Evolutionary conservation across 92 coral and sea anemone genomes (phyloP), one percentile per base, ranked within the genome.

Genomic region (Epizoanthus fatuus): DNA sequence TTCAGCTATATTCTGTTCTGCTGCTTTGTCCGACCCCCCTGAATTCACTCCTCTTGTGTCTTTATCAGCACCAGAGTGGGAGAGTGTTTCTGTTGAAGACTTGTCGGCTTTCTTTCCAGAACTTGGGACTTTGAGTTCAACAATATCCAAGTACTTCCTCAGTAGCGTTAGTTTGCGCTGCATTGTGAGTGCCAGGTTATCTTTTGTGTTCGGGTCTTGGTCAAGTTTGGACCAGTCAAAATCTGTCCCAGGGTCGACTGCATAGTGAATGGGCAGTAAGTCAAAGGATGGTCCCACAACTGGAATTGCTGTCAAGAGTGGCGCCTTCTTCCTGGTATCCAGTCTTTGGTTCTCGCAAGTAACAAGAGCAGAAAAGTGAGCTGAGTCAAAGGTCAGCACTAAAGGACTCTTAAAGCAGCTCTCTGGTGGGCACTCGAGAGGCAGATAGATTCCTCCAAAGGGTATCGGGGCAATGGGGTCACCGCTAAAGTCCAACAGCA

Each of bases 391-490:
- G 9, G 98, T 93, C 11, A 97, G 92, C 10, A 97, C 88, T 35
- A 97, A 89, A 0, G 99, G 98, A 11, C 84, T 88, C 44, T 92
- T 94, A 81, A 74, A 85, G 72, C 99, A 97, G 4, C 53, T 79
- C 19, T 89, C 71, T 3, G 97, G 97, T 20, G 95, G 85, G 32
- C 97, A 97, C 53, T 97, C 99, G 1, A 95, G 83, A 10, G 99
- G 99, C 58, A 97, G 94, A 72, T 90, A 97, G 11, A 97, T 93
- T 5, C 99, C 99, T 57, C 97, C 99, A 81, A 97, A 97, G 3
- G 99, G 99, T 58, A 97, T 97, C 0, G 99, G 99, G 25, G 98
- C 98, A 52, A 97, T 91, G 0, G 98, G 92, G 29, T 95, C 96
- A 4, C 99, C 99, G 84, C 91, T 88, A 77, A 97, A 97, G 60